Base-by-base conservation (phyloP, 2,888 invertebrate species). In the Trichopria drosophilae region DNA sequence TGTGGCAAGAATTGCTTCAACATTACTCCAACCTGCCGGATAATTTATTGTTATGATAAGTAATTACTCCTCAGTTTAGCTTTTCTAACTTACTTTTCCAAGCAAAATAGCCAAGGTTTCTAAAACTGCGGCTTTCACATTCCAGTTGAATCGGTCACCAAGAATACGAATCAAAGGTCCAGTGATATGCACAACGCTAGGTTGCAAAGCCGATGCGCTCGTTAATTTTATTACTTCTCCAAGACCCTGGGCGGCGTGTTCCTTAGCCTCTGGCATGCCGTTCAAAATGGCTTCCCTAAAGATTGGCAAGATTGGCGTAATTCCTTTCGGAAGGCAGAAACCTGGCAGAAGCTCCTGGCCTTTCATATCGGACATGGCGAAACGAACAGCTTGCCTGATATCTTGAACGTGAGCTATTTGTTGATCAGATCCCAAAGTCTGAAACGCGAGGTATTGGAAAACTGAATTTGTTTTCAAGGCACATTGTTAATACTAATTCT, bases 1-100 rank as follows among this genome's bases (percentile, higher is more conserved):
- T 99, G 99, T 2, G 99, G 98, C 67, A 98, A 81, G 80, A 99
- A 99, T 74, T 98, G 97, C 76, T 96, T 96, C 75, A 99, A 78
- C 87, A 94, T 89, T 26, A 88, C 84, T 34, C 95, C 95, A 56
- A 96, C 95, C 90, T 91, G 71, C 16, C 20, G 19, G 40, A 31
- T 34, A 34, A 44, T 35, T 41, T 13, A 34, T 5, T 43, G 7
- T 32, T 43, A 19, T n/a, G 35, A 29, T 15, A 18, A n/a, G n/a
- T 22, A 22, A 32, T 18, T 32, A 31, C 2, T 16, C 3, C 3
- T 7, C 20, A 7, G 15, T 13, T 32, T n/a, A n/a, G n/a, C n/a
- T n/a, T n/a, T n/a, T 15, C 46, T 12, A 34, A 26, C 51, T 44
- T 71, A 89, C 92, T 84, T 97, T 98, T 23, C 87, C 86, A 7